Conservation (phyloP, 1,140 invertebrate species). For the Aethina tumida region DNA sequence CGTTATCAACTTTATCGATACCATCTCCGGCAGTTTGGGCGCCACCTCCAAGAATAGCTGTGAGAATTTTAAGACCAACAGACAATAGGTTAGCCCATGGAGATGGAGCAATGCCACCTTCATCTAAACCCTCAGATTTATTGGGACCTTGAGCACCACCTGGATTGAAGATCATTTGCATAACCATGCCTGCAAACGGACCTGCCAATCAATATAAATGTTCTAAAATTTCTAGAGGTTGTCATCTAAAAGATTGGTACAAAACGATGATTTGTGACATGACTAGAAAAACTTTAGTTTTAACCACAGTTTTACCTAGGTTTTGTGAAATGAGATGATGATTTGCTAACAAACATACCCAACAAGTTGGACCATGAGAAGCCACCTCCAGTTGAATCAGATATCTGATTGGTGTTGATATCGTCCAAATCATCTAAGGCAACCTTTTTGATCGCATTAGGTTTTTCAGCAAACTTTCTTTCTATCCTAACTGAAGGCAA, state of each 20-base stretch:
- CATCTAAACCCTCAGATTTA: constrained; percentile 68
- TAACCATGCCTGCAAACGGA: constrained; percentile 51
- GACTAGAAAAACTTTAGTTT: not conserved
- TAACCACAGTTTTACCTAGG: not conserved
- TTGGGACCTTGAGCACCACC: constrained; percentile 55
- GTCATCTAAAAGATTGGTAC: not conserved
- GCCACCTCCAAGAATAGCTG: constrained; percentile 65
- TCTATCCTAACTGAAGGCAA: constrained; percentile 43
- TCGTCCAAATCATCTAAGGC: constrained; percentile 70
- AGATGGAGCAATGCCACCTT: constrained; percentile 54
- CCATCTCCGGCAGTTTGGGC: constrained; percentile 59
- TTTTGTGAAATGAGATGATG: not conserved
- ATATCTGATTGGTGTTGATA: constrained; percentile 68
- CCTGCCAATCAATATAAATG: no score
- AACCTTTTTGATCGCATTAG: constrained; percentile 79
- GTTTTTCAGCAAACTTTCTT: constrained; percentile 77
- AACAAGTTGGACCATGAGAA: constrained; percentile 82
- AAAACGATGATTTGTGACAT: not conserved
- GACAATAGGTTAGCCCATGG: constrained; percentile 81
- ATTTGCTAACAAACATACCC: constrained; percentile 38
- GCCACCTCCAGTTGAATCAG: constrained; percentile 52
- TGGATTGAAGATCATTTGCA: constrained; percentile 76
- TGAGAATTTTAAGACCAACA: constrained; percentile 68
- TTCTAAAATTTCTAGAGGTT: no score
- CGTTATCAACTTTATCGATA: constrained; percentile 82